Evolutionary conservation across 2,113 vertebrate species (phyloP).

Genomic region (Paralichthys olivaceus): DNA sequence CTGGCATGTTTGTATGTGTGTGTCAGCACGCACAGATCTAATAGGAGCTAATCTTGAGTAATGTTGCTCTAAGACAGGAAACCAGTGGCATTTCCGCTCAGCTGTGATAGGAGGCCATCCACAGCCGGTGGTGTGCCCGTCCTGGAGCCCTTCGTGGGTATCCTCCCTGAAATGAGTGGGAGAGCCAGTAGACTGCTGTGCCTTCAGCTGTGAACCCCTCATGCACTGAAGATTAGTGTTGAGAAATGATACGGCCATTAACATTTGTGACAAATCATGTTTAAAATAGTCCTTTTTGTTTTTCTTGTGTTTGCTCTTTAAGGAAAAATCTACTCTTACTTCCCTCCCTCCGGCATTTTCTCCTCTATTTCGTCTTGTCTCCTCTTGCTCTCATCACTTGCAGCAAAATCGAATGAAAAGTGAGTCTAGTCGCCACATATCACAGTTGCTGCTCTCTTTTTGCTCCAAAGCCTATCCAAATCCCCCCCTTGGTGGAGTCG

Average conservation of each 20-base stretch:
- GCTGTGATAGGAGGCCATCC: slow-evolving; percentile 55
- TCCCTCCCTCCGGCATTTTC: not conserved
- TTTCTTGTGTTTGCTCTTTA: not conserved
- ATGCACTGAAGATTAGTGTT: slow-evolving; percentile 22
- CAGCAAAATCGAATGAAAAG: slow-evolving; percentile 10
- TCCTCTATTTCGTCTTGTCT: slow-evolving; percentile 17
- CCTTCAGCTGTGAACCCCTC: not conserved
- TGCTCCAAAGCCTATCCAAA: slow-evolving; percentile 27
- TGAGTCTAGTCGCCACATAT: slow-evolving; percentile 13
- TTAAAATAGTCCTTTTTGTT: slow-evolving; percentile 35
- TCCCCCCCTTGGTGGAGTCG: slow-evolving; percentile 10
- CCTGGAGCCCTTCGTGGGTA: slow-evolving; percentile 38
- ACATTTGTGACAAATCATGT: slow-evolving; percentile 6
- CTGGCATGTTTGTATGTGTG: slow-evolving; percentile 10
- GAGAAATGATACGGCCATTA: not conserved
- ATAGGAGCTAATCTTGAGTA: slow-evolving; percentile 58
- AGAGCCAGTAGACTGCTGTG: not conserved
- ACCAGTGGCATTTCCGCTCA: slow-evolving; percentile 61
- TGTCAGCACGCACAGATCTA: slow-evolving; percentile 13
- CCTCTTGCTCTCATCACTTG: slow-evolving; percentile 18
- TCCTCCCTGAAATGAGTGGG: slow-evolving; percentile 14
- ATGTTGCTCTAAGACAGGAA: slow-evolving; percentile 68
- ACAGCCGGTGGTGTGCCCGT: slow-evolving; percentile 24
- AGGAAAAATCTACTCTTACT: not conserved
- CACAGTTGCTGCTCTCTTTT: slow-evolving; percentile 26